Evolutionary conservation across 2,113 vertebrate species (phyloP).

Genomic region (Gallinago paraguaiae): DNA sequence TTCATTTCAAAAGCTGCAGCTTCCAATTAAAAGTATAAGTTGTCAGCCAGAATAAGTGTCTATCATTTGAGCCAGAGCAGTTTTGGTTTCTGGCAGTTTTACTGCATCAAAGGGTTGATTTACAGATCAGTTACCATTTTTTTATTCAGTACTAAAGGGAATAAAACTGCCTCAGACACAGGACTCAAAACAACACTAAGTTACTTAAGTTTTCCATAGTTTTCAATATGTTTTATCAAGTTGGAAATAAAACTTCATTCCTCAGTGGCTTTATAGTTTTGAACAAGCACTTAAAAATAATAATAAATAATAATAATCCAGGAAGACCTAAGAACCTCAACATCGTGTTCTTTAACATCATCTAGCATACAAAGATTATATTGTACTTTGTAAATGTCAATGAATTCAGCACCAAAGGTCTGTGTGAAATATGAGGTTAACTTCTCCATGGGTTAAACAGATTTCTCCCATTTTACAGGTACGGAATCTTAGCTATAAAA

Average conservation of each 20-base stretch:
- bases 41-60: conserved; percentile 74
- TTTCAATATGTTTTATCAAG: background rate
- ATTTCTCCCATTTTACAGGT: background rate
- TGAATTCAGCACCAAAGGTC: background rate
- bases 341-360: background rate
- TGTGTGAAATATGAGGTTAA: background rate
- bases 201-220: background rate
- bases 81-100: conserved; percentile 62
- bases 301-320: background rate
- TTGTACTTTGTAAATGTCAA: background rate
- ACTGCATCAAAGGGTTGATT: conserved; percentile 49
- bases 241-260: conserved; percentile 6
- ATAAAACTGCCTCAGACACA: background rate
- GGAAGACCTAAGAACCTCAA: background rate
- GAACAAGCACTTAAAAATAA: background rate
- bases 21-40: conserved; percentile 73
- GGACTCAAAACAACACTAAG: background rate
- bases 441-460: background rate
- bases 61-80: conserved; percentile 69
- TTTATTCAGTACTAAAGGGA: background rate
- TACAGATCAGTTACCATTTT: conserved; percentile 15
- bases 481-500: background rate
- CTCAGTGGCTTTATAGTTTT: background rate
- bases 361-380: background rate
- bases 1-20: conserved; percentile 73